These are phyloP conservation scores for Nymphalis c-album DNA, from an alignment of 2,888 invertebrate genomes.

Conservation along the genomic window DNA sequence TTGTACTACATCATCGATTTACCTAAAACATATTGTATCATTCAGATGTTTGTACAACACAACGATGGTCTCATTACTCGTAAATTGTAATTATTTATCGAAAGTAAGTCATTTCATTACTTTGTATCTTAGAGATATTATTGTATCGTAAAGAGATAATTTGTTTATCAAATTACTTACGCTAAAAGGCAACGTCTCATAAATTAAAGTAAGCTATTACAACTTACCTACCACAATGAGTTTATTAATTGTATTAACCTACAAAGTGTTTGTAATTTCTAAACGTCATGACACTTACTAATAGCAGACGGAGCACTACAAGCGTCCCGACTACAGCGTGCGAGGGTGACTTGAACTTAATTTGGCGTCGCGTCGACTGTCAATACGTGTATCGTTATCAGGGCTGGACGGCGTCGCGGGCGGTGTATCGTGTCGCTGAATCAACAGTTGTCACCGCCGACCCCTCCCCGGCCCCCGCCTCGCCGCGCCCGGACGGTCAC, in stretches of 20 bases:
- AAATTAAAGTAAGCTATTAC: not conserved
- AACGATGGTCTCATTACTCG: no score
- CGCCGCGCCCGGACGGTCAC: not conserved
- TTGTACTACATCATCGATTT: not conserved
- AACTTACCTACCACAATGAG: no score
- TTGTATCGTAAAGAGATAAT: no score
- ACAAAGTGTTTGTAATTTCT: not conserved
- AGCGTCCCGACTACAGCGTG: not conserved
- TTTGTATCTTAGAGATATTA: no score
- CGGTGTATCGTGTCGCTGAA: constrained; percentile 19
- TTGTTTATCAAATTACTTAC: no score
- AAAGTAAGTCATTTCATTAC: no score
- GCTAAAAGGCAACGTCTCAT: not conserved
- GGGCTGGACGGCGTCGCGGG: not conserved
- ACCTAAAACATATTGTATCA: no score
- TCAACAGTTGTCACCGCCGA: constrained; percentile 27
- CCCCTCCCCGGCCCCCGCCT: not conserved
- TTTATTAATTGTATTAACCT: no score
- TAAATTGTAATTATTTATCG: no score
- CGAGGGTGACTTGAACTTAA: constrained; percentile 14
- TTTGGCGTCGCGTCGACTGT: constrained; percentile 27
- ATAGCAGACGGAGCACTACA: constrained; percentile 13
- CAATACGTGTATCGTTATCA: constrained; percentile 25
- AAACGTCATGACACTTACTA: constrained; percentile 6
- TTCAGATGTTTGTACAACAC: no score